phyloP scores from a whole-genome alignment of 2,888 invertebrate genomes.

The Pantelozetes paolii region DNA sequence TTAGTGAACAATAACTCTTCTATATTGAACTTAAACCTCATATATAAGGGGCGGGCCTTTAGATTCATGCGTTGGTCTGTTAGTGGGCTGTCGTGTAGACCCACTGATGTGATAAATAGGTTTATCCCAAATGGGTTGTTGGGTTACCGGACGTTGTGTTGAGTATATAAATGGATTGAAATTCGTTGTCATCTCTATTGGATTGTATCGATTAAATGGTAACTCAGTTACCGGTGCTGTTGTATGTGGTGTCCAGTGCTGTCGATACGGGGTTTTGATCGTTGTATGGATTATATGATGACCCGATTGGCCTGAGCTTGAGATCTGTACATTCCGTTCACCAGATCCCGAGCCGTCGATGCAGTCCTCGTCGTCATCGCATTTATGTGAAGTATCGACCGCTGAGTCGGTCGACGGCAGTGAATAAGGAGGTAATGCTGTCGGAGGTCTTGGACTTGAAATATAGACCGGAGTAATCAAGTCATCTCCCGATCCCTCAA shows the following conservation, averaged over 20 bases:
- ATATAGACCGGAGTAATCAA: slow-evolving; percentile 88
- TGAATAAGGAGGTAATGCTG: not conserved
- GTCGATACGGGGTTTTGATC: not conserved
- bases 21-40: slow-evolving; percentile 6
- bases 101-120: slow-evolving; percentile 36
- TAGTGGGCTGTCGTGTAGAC: not conserved
- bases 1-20: not conserved
- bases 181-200: slow-evolving; percentile 7
- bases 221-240: not conserved
- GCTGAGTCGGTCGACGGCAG: slow-evolving; percentile 53
- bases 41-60: slow-evolving; percentile 33
- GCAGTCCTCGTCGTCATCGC: slow-evolving; percentile 71
- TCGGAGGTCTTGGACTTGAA: slow-evolving; percentile 54
- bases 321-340: slow-evolving; percentile 52
- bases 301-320: slow-evolving; percentile 33
- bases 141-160: slow-evolving; percentile 27
- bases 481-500: slow-evolving; percentile 61
- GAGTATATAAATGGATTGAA: not conserved
- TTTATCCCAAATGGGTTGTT: slow-evolving; percentile 31
- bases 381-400: slow-evolving; percentile 58
- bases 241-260: not conserved
- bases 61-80: not conserved
- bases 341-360: slow-evolving; percentile 74
- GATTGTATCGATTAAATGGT: not conserved
- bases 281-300: not conserved